Conservation (phyloP, 2,888 invertebrate genomes). For the Acleris cristana region DNA sequence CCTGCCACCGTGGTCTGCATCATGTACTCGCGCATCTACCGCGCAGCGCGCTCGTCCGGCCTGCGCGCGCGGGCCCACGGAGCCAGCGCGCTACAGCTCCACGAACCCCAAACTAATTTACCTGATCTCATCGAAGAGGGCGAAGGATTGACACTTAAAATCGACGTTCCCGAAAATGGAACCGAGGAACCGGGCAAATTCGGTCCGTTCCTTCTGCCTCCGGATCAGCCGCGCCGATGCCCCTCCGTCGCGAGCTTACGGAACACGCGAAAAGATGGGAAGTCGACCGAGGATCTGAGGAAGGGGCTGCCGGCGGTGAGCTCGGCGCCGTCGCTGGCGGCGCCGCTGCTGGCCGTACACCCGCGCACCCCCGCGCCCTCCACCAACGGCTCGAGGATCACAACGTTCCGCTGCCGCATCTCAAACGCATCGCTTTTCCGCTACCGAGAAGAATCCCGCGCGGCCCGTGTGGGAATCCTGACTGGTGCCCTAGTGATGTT, state of each 20-base stretch:
- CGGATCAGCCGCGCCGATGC: slow-evolving; percentile 72
- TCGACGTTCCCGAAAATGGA: slow-evolving; percentile 66
- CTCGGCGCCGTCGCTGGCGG: slow-evolving; percentile 80
- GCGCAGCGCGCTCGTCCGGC: slow-evolving; percentile 89
- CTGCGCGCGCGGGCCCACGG: slow-evolving; percentile 75
- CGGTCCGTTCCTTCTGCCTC: slow-evolving; percentile 75
- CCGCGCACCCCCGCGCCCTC: slow-evolving; percentile 76
- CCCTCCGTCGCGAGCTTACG: slow-evolving; percentile 76
- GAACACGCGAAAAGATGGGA: slow-evolving; percentile 71
- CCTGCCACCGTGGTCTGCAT: slow-evolving; percentile 87
- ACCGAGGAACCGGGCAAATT: slow-evolving; percentile 63
- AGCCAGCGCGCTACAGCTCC: slow-evolving; percentile 79
- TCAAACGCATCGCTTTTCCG: slow-evolving; percentile 93
- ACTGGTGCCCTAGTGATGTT: slow-evolving; percentile 89
- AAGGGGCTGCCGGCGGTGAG: slow-evolving; percentile 76
- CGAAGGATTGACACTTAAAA: slow-evolving; percentile 74
- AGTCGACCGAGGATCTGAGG: slow-evolving; percentile 69
- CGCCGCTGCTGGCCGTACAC: slow-evolving; percentile 62
- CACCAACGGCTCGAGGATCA: slow-evolving; percentile 85
- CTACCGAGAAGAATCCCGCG: slow-evolving; percentile 94
- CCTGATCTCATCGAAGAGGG: slow-evolving; percentile 73
- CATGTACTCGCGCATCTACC: slow-evolving; percentile 90
- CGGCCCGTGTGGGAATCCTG: slow-evolving; percentile 88
- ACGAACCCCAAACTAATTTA: slow-evolving; percentile 71
- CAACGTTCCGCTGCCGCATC: slow-evolving; percentile 89